phyloP scores from a whole-genome alignment of 2,797 vertebrate genomes.

The Cuniculus paca region DNA sequence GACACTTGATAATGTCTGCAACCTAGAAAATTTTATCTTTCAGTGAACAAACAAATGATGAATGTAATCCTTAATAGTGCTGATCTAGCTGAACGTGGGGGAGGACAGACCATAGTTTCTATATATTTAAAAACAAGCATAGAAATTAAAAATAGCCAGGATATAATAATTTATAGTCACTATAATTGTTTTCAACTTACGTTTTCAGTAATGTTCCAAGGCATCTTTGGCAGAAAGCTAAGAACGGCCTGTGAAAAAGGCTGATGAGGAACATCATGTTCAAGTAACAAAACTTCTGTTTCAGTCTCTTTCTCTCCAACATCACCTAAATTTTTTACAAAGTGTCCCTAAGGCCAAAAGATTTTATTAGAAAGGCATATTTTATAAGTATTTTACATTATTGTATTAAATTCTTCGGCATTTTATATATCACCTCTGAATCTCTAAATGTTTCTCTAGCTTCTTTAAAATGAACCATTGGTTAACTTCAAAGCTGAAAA shows the following conservation, averaged over 20 bases:
- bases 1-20: neutral
- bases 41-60: neutral
- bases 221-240: conserved; percentile 96
- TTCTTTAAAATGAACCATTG: neutral
- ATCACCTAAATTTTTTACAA: conserved; percentile 95
- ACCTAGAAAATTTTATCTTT: neutral
- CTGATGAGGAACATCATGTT: conserved; percentile 99
- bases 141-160: neutral
- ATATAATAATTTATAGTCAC: neutral
- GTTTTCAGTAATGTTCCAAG: conserved; percentile 95
- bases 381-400: neutral
- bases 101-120: neutral
- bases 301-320: conserved; percentile 97
- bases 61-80: neutral
- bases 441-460: conserved; percentile 15
- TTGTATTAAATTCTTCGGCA: neutral
- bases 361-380: conserved; percentile 25
- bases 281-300: conserved; percentile 96
- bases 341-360: conserved; percentile 94
- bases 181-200: conserved; percentile 83
- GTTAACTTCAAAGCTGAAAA: conserved; percentile 18
- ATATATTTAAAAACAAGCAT: neutral
- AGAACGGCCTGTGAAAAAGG: conserved; percentile 96
- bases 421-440: neutral
- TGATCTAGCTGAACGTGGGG: neutral